Conservation (phyloP, 2,797 vertebrate genomes). For the Danio choprae region DNA sequence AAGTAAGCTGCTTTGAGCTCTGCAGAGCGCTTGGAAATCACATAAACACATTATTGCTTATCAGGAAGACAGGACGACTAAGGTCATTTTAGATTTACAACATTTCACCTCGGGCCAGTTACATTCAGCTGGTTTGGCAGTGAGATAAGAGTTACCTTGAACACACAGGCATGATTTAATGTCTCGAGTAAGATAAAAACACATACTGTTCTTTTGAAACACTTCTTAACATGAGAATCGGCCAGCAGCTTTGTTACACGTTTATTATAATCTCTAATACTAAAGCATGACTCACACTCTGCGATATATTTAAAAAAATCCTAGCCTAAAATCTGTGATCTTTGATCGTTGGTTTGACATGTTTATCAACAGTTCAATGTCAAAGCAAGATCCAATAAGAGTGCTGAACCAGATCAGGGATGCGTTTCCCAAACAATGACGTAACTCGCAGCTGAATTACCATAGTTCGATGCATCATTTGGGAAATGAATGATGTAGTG, state of each 20-base stretch:
- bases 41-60: slow-evolving; percentile 74
- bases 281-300: too few relatives aligned
- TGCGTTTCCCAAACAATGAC: too few relatives aligned
- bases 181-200: slow-evolving; percentile 3
- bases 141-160: slow-evolving; percentile 56
- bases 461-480: too few relatives aligned
- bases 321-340: too few relatives aligned
- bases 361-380: too few relatives aligned
- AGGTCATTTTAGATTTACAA: slow-evolving; percentile 74
- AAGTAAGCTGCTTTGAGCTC: slow-evolving; percentile 67
- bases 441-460: too few relatives aligned
- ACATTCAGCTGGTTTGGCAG: slow-evolving; percentile 65
- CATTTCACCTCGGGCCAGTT: slow-evolving; percentile 61
- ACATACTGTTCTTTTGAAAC: background rate
- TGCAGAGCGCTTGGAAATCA: slow-evolving; percentile 70
- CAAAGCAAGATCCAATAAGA: too few relatives aligned
- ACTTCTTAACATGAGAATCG: background rate
- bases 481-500: too few relatives aligned
- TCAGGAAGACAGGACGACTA: slow-evolving; percentile 70
- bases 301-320: too few relatives aligned
- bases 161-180: slow-evolving; percentile 30
- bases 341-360: too few relatives aligned
- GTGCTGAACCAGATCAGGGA: too few relatives aligned
- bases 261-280: background rate
- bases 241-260: background rate